A percentile compares a stretch with the other conserved stretches of the same genome.
phyloP scores from a whole-genome alignment of 2,888 invertebrate genomes.

The Automeris io region DNA sequence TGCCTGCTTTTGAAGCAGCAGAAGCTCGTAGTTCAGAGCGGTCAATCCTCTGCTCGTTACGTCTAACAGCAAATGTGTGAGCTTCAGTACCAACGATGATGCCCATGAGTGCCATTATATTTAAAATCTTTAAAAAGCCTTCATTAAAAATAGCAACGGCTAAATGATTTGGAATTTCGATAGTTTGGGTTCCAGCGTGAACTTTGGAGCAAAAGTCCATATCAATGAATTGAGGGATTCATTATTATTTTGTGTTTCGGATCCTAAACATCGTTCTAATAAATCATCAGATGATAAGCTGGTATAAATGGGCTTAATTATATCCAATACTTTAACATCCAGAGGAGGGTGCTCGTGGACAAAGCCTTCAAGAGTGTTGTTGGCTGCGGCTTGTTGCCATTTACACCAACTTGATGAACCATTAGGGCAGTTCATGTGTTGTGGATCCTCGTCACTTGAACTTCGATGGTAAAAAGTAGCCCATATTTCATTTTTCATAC shows the following conservation, averaged over 20 bases:
- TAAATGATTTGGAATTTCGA: background rate
- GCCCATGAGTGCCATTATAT: too few species aligned
- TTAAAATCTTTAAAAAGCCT: background rate
- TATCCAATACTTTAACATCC: conserved; percentile 2
- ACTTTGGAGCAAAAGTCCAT: background rate
- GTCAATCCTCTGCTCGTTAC: too few species aligned
- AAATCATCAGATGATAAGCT: conserved; percentile 7
- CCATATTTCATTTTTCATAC: too few species aligned
- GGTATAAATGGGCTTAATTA: conserved; percentile 5
- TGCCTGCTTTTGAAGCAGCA: too few species aligned
- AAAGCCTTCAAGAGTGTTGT: conserved; percentile 4
- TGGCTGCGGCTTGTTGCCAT: conserved; percentile 5
- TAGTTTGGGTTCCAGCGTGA: background rate
- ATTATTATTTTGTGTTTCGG: conserved; percentile 4
- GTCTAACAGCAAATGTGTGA: too few species aligned
- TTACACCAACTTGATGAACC: conserved; percentile 7
- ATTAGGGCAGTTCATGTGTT: conserved; percentile 4
- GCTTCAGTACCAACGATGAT: too few species aligned
- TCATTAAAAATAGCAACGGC: background rate
- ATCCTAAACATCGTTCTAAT: conserved; percentile 4
- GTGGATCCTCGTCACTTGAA: too few species aligned
- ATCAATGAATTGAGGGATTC: background rate
- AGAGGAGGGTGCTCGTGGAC: conserved; percentile 3
- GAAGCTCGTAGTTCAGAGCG: too few species aligned
- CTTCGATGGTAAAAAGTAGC: too few species aligned